Evolutionary conservation across 2,797 vertebrate genomes (phyloP), one percentile per base, ranked within the genome.

Genomic region (Oreochromis grahami): DNA sequence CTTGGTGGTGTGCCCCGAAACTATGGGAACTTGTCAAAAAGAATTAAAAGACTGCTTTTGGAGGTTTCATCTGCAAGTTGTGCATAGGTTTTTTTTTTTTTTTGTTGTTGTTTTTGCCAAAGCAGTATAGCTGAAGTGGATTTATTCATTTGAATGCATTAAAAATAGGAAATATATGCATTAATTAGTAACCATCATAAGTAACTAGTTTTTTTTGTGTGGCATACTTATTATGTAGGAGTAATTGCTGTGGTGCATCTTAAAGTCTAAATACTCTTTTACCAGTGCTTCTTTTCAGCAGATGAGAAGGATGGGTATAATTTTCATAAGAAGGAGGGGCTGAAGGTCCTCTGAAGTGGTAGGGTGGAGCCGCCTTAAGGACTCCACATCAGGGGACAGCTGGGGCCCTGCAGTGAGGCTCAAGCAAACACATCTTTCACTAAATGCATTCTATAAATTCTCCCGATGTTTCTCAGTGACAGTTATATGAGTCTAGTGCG

Each of bases 311-410:
- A 92, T 91, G 91, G 92, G 89, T 87, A 86, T 58, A 43, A 65
- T 83, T 84, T 87, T 91, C 58, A 77, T 53, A 26, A 74, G 87
- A 88, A 87, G 93, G 94, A 91, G 92, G 90, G 93, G 81, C 87
- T 83, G 86, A 3, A 80, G 68, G 79, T 84, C 29, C 72, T 89
- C 88, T 88, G 82, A 91, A 94, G 92, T 94, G 86, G 91, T 32
- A 92, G 95, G 95, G 95, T 95, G 96, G 95, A 95, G 95, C 87
- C 60, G 90, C 80, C 81, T 89, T n/a, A 68, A 88, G 85, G 77
- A 77, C 70, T 85, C 81, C 29, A 82, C 87, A 87, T 76, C 80
- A 84, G 78, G 81, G 52, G 55, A 52, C 53, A 81, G 29, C 63
- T 68, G 82, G 41, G 53, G 63, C 29, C 24, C 65, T 32, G 26